Evolutionary conservation across 2,888 invertebrate genomes (phyloP).

Genomic region (Gymnocheta viridis): DNA sequence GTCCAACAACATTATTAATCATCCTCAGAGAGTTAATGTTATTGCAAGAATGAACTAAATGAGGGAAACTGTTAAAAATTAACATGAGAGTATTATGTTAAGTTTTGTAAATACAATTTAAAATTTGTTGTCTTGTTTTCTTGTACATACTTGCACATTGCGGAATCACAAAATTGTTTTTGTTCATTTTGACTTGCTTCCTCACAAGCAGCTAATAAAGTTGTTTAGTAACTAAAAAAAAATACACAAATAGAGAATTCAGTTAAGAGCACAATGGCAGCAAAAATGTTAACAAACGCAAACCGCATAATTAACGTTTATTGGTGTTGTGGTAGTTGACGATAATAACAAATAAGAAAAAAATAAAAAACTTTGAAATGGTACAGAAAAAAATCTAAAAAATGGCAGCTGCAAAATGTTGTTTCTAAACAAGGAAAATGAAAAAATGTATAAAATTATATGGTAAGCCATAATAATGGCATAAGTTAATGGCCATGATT

Average conservation of each 20-base stretch:
- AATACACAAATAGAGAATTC: not conserved
- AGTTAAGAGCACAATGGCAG: constrained; percentile 8
- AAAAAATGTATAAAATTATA: not conserved
- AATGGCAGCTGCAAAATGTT: constrained; percentile 19
- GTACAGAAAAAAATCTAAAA: not conserved
- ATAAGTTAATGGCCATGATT: constrained; percentile 57
- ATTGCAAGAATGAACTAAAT: not conserved
- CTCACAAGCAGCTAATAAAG: constrained; percentile 27
- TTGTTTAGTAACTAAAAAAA: constrained; percentile 14
- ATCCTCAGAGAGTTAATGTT: constrained; percentile 43
- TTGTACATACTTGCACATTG: not conserved
- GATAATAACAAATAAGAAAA: constrained; percentile 25
- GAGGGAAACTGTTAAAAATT: constrained; percentile 5
- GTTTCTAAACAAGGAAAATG: constrained; percentile 6
- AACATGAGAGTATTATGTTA: not conserved
- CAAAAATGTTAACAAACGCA: constrained; percentile 42
- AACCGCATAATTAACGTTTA: constrained; percentile 64
- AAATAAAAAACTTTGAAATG: not conserved
- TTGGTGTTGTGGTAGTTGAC: constrained; percentile 50
- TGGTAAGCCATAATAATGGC: constrained; percentile 23
- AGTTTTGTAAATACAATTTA: not conserved
- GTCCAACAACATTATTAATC: constrained; percentile 9
- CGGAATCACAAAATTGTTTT: constrained; percentile 10
- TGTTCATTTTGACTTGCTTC: not conserved
- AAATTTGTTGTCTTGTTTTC: not conserved